Conservation (phyloP, 2,797 vertebrate species). For the Oceanodroma leucorhoa region DNA sequence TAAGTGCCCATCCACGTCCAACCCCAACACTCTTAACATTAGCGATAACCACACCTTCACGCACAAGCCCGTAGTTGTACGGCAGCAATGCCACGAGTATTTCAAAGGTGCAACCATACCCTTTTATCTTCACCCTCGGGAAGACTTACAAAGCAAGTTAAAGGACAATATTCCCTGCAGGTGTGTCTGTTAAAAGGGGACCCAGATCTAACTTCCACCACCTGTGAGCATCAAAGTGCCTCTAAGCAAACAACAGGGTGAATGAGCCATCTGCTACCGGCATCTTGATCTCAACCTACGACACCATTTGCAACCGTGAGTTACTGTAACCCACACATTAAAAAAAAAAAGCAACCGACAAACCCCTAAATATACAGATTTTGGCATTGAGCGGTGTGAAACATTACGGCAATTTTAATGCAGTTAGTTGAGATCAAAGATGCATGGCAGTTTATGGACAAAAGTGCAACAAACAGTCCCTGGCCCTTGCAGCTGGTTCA, state of each 20-base stretch:
- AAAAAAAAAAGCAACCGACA: background rate
- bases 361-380: background rate
- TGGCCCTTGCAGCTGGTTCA: background rate
- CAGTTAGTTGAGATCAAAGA: background rate
- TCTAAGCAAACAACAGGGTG: background rate
- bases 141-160: background rate
- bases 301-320: background rate
- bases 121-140: background rate
- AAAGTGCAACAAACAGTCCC: background rate
- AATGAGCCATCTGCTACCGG: background rate
- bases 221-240: background rate
- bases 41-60: background rate
- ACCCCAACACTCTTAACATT: rapidly evolving
- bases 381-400: background rate
- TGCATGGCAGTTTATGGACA: rapidly evolving
- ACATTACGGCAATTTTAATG: rapidly evolving
- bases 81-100: rapidly evolving
- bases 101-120: background rate
- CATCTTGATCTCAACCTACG: background rate
- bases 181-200: background rate
- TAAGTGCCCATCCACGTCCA: rapidly evolving
- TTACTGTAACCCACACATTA: background rate
- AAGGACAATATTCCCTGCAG: background rate
- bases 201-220: background rate
- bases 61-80: rapidly evolving